These are phyloP conservation scores for Sebastiscus tertius DNA, from an alignment of 2,797 vertebrate genomes.

Conservation along the genomic window DNA sequence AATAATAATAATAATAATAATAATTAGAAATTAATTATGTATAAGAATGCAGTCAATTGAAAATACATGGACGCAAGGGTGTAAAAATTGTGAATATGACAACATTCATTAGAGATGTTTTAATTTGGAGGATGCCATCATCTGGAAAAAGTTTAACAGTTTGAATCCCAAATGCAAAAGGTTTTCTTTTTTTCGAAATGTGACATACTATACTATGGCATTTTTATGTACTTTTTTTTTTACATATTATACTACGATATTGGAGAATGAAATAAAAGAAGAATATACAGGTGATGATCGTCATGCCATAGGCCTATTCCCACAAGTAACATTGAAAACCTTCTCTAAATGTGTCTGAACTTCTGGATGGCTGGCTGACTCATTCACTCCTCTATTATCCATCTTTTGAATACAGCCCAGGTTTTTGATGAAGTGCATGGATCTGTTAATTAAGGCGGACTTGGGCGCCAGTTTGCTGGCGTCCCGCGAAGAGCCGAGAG, in stretches of 20 bases:
- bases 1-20: no score
- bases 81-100: neutral
- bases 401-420: conserved; percentile 66
- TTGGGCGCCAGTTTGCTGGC: conserved; percentile 88
- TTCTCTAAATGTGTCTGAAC: neutral
- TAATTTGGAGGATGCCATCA: neutral
- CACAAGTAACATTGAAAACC: no score
- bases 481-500: conserved; percentile 83
- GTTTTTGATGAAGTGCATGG: conserved; percentile 67
- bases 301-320: no score
- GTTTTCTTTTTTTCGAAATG: neutral
- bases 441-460: conserved; percentile 79
- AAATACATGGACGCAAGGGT: neutral
- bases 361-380: neutral
- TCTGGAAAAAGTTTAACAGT: conserved; percentile 11
- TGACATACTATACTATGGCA: no score
- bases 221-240: no score
- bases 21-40: no score
- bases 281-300: neutral
- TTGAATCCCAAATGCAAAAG: neutral
- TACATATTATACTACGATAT: no score
- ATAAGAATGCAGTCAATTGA: no score
- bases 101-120: neutral
- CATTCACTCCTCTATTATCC: conserved; percentile 16
- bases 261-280: no score